These are phyloP conservation scores for Eledone cirrhosa DNA, from an alignment of 2,888 invertebrate genomes.

Conservation along the genomic window DNA sequence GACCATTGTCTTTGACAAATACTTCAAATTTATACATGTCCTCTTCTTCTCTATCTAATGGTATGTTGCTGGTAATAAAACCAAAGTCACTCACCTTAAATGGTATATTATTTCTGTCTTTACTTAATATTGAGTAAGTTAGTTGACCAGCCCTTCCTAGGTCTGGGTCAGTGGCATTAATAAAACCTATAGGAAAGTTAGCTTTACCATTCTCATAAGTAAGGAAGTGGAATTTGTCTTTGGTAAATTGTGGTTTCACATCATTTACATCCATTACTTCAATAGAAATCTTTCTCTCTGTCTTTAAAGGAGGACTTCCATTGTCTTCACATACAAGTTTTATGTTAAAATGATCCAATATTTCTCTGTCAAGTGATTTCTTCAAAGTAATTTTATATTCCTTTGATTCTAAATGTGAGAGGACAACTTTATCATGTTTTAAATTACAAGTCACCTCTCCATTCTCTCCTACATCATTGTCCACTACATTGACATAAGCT, in stretches of 20 bases:
- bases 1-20: no score
- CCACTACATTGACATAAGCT: slow-evolving; percentile 5
- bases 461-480: slow-evolving; percentile 5
- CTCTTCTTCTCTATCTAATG: no score
- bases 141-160: slow-evolving; percentile 12
- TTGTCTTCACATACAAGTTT: slow-evolving; percentile 11
- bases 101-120: background rate
- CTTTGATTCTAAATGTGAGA: background rate
- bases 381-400: slow-evolving; percentile 7
- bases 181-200: slow-evolving; percentile 10
- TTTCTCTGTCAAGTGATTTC: slow-evolving; percentile 7
- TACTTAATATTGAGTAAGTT: background rate
- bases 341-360: background rate
- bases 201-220: slow-evolving; percentile 16
- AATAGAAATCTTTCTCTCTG: slow-evolving; percentile 15
- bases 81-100: no score
- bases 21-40: no score
- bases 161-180: slow-evolving; percentile 20
- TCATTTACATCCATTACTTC: slow-evolving; percentile 29
- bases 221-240: slow-evolving; percentile 13
- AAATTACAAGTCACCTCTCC: slow-evolving; percentile 11
- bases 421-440: slow-evolving; percentile 2
- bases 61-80: no score
- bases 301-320: slow-evolving; percentile 14
- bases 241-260: slow-evolving; percentile 18